A percentile compares a stretch with the other conserved stretches of the same genome.
phyloP scores from a whole-genome alignment of 2,113 vertebrate species.

The Dunckerocampus dactyliophorus region DNA sequence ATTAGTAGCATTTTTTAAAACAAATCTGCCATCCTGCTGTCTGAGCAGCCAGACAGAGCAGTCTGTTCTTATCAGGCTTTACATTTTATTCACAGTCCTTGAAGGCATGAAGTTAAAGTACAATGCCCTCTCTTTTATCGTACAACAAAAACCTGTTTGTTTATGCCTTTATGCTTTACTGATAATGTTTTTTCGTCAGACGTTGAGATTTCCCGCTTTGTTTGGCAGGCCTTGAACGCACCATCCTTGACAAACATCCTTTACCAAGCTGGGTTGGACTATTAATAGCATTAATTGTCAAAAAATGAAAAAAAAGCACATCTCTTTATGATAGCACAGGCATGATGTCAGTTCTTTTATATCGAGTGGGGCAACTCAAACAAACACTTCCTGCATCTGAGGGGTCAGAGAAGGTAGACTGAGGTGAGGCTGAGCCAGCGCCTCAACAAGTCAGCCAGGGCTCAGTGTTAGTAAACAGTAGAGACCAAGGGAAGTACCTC shows the following conservation, averaged over 20 bases:
- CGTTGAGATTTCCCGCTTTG: too few relatives aligned
- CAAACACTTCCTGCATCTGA: slow-evolving; percentile 34
- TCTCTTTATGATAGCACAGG: slow-evolving; percentile 42
- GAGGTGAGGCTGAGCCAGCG: background rate
- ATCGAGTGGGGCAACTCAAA: slow-evolving; percentile 33
- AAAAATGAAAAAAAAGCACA: slow-evolving; percentile 28
- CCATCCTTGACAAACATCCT: slow-evolving; percentile 13
- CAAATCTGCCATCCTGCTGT: too few relatives aligned
- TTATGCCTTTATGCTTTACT: too few relatives aligned
- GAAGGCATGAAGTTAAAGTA: too few relatives aligned
- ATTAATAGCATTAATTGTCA: slow-evolving; percentile 34
- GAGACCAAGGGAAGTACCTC: slow-evolving; percentile 51
- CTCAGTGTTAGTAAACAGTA: slow-evolving; percentile 55
- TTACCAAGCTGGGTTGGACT: background rate
- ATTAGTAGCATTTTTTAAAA: too few relatives aligned
- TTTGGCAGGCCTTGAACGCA: too few relatives aligned
- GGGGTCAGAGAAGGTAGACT: slow-evolving; percentile 10
- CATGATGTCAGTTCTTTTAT: slow-evolving; percentile 37
- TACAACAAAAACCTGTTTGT: too few relatives aligned
- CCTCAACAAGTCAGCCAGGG: slow-evolving; percentile 19
- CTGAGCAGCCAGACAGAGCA: too few relatives aligned
- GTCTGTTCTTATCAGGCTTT: too few relatives aligned
- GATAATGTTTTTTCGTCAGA: too few relatives aligned
- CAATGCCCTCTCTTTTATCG: too few relatives aligned
- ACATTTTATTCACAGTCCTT: too few relatives aligned